Conservation (phyloP, 2,113 vertebrate species). For the Alethe castanea region DNA sequence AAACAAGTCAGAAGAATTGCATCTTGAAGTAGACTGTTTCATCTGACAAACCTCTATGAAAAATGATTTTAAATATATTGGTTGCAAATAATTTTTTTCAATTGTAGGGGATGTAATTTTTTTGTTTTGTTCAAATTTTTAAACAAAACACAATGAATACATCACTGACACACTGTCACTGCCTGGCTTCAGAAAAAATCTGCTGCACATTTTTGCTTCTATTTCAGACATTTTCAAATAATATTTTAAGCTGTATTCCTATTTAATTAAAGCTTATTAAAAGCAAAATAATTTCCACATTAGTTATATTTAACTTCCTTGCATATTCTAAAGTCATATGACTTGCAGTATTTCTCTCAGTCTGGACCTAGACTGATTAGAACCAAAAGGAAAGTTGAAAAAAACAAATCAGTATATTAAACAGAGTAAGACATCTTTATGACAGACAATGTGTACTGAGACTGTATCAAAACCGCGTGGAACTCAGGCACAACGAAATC, state of each 20-base stretch:
- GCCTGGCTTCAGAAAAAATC: not conserved
- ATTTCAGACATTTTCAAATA: not conserved
- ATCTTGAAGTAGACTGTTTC: not conserved
- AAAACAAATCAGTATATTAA: not conserved
- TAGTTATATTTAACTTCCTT: not conserved
- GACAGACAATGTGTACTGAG: rapidly evolving
- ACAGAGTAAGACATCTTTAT: not conserved
- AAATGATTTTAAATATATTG: not conserved
- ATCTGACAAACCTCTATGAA: not conserved
- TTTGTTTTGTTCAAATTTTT: not conserved
- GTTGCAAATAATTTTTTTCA: not conserved
- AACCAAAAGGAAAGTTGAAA: not conserved
- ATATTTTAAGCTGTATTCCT: not conserved
- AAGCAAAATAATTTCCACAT: not conserved
- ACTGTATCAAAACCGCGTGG: not conserved
- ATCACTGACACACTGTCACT: not conserved
- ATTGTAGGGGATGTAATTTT: rapidly evolving
- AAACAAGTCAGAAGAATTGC: not conserved
- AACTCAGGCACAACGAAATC: not conserved
- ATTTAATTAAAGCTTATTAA: not conserved
- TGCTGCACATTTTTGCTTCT: not conserved
- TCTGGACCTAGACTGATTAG: not conserved
- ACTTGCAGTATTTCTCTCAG: not conserved
- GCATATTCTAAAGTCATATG: not conserved
- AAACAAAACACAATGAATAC: not conserved